Evolutionary conservation across 2,797 vertebrate genomes (phyloP), one percentile per base, ranked within the genome.

Genomic region (Gymnodraco acuticeps): DNA sequence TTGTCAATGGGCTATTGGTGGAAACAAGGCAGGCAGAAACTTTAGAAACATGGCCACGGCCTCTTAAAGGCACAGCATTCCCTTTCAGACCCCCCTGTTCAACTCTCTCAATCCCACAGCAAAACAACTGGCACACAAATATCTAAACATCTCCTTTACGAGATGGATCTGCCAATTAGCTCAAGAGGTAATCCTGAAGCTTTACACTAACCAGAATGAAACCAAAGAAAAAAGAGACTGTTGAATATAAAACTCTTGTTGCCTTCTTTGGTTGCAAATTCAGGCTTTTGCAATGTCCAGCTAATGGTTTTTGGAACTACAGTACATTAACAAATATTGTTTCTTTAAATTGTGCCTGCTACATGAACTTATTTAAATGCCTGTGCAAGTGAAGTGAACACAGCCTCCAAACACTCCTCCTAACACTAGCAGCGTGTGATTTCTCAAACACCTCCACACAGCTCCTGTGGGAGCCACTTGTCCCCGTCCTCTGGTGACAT

Each of bases 1-100:
- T 95, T 95, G 95, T 96, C 94, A 95, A 95, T 95, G 95, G 95
- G 93, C 94, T 95, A 95, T 96, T 96, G 95, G 95, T 94, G 94
- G 94, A 95, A 95, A 95, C 95, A 96, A 96, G 92, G 89, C 95
- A 95, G 94, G 94, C 95, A 95, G 95, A 96, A 95, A 95, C 94
- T 95, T 95, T 95, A 95, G 95, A 95, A 95, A 95, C 93, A 93
- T 84, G 90, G 93, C 92, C 91, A 90, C 94, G 63, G 93, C 93
- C 95, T 94, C 95, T 95, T 95, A 96, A 95, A 95, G 95, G 93
- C 91, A 94, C 94, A 96, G 95, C 82, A 82, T 89, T 93, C 92
- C 92, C 90, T 94, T 92, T 93, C 87, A 92, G 80, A 75, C 45
- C 64, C 64, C 81, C 50, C 68, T 70, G 85, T 86, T 88, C 90